phyloP scores from a whole-genome alignment of 1,140 invertebrate species.

The Chironomus striatipennis region DNA sequence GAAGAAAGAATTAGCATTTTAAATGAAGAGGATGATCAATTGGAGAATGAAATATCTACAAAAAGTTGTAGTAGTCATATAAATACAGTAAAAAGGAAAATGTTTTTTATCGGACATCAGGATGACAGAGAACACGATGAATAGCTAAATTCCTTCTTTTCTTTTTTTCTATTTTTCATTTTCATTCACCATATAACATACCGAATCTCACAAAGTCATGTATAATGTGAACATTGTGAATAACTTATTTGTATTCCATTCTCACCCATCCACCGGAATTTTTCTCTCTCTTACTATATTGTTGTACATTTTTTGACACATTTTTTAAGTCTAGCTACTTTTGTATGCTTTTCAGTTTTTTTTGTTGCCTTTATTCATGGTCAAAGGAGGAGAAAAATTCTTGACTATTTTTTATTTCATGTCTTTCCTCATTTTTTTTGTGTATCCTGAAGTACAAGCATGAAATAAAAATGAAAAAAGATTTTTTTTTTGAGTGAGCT shows the following conservation, averaged over 20 bases:
- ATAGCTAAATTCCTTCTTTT: not conserved
- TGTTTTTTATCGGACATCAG: slow-evolving; percentile 17
- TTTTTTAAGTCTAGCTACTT: too few relatives aligned
- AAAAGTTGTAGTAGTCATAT: not conserved
- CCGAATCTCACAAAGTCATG: not conserved
- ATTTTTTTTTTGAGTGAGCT: too few relatives aligned
- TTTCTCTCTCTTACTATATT: not conserved
- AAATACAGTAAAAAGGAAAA: not conserved
- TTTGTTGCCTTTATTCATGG: too few relatives aligned
- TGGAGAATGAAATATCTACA: not conserved
- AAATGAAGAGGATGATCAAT: slow-evolving; percentile 10
- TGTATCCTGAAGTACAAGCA: too few relatives aligned
- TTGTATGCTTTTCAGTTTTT: too few relatives aligned
- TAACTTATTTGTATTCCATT: slow-evolving; percentile 9
- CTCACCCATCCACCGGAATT: not conserved
- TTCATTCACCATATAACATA: too few relatives aligned
- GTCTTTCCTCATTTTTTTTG: too few relatives aligned
- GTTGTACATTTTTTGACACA: too few relatives aligned
- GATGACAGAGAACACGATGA: slow-evolving; percentile 1
- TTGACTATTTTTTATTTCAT: too few relatives aligned
- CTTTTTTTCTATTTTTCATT: not conserved
- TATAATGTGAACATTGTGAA: not conserved
- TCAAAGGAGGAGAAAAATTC: too few relatives aligned
- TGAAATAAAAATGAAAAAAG: too few relatives aligned
- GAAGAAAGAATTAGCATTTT: slow-evolving; percentile 20